These are phyloP conservation scores for Trissolcus brochymenae DNA, from an alignment of 2,888 invertebrate species.

Conservation along the genomic window DNA sequence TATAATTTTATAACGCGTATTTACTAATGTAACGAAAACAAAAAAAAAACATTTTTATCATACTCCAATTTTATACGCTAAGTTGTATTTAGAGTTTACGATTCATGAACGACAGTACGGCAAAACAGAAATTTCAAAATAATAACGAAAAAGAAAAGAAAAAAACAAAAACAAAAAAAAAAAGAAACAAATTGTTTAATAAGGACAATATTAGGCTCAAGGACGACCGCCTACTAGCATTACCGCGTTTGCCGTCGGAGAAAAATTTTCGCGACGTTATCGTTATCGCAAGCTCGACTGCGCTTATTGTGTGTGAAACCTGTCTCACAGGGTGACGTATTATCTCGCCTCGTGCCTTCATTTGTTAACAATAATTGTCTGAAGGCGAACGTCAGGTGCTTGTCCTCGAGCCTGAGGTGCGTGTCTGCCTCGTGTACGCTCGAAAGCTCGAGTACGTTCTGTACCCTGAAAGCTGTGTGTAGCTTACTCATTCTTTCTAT, in stretches of 20 bases:
- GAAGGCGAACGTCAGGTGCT: conserved; percentile 71
- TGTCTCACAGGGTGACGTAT: conserved; percentile 63
- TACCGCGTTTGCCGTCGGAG: conserved; percentile 48
- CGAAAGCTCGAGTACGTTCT: conserved; percentile 74
- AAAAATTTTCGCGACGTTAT: conserved; percentile 51
- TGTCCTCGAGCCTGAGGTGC: conserved; percentile 76
- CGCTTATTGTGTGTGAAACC: conserved; percentile 54
- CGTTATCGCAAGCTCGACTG: conserved; percentile 55
- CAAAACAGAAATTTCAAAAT: conserved; percentile 12
- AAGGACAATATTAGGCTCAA: conserved; percentile 74
- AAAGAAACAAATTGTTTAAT: conserved; percentile 27
- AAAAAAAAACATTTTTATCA: conserved; percentile 22
- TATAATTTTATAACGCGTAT: conserved; percentile 65
- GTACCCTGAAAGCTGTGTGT: conserved; percentile 71
- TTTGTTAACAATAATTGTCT: conserved; percentile 65
- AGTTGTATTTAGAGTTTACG: conserved; percentile 54
- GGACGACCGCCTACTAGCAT: conserved; percentile 69
- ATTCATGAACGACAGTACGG: conserved; percentile 30
- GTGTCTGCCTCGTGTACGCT: conserved; percentile 69
- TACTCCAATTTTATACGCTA: conserved; percentile 57
- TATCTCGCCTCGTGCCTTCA: conserved; percentile 61
- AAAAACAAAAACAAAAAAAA: conserved; percentile 25
- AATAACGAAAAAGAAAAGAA: neutral
- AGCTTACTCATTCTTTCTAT: conserved; percentile 27
- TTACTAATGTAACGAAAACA: conserved; percentile 61